Conservation (phyloP, 2,888 invertebrate species). For the Orthosia incerta region DNA sequence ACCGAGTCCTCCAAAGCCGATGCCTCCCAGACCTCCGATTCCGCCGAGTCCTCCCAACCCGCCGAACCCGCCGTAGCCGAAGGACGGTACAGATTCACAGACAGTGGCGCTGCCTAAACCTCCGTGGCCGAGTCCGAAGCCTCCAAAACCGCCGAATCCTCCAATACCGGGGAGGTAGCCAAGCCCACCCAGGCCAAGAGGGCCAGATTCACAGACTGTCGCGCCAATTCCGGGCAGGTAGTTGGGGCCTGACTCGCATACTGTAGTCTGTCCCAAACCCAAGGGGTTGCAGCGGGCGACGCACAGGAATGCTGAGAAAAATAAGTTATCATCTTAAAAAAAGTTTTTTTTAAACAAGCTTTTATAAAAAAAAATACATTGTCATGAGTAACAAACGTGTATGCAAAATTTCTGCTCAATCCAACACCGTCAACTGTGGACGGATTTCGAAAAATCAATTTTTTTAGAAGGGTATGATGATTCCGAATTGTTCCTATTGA, state of each 20-base stretch:
- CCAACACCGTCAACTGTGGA: too few relatives aligned
- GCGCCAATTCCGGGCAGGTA: constrained; percentile 49
- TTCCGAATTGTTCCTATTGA: too few relatives aligned
- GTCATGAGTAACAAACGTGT: too few relatives aligned
- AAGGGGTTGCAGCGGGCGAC: constrained; percentile 74
- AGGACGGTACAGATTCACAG: constrained; percentile 50
- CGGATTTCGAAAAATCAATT: too few relatives aligned
- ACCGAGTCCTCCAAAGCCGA: neutral
- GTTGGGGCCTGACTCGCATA: constrained; percentile 72
- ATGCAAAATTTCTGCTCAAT: too few relatives aligned
- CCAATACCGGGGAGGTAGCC: constrained; percentile 49
- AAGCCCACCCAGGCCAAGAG: constrained; percentile 46
- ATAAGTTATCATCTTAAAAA: neutral
- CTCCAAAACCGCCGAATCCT: constrained; percentile 41
- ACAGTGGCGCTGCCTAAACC: constrained; percentile 34
- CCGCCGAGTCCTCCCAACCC: constrained; percentile 21
- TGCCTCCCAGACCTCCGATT: constrained; percentile 4
- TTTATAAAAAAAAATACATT: too few relatives aligned
- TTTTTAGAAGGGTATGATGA: too few relatives aligned
- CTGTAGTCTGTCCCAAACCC: constrained; percentile 70
- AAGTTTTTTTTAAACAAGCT: neutral
- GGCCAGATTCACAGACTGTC: constrained; percentile 61
- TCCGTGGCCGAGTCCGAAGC: constrained; percentile 13
- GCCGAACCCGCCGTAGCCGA: constrained; percentile 7
- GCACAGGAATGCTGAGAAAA: constrained; percentile 73